Evolutionary conservation across 2,113 vertebrate species (phyloP), one percentile per base, ranked within the genome.

Genomic region (Rallus limicola): DNA sequence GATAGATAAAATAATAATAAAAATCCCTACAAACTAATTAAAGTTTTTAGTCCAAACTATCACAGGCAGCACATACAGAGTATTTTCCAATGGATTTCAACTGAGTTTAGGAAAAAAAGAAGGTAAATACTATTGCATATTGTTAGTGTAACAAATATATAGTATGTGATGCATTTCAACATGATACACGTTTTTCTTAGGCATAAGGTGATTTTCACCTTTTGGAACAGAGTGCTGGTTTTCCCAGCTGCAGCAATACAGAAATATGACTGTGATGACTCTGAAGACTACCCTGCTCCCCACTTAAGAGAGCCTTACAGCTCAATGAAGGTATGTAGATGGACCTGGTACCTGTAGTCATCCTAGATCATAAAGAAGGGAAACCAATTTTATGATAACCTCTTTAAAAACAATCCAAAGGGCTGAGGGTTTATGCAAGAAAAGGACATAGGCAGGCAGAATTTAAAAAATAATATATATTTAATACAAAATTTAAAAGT

Each of bases 1-100:
- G 88, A 97, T 95, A 97, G 65, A 95, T 93, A 95, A 98, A 98
- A 97, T 96, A 97, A 97, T 97, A 97, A 96, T 95, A 96, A 97
- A 83, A 95, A 94, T 26, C 77, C 81, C 84, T 90, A 83, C 89
- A 97, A 97, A 94, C 95, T 97, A 97, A 98, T 98, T 98, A 95
- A 97, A 97, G 75, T 94, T 97, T 96, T 96, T 70, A 94, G 79
- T 95, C 85, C 65, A 79, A 84, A 94, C 75, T 97, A 72, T 79
- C 72, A 46, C 40, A 70, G 74, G 86, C 78, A 96, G 90, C 95
- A 90, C 65, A 40, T 65, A 79, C 16, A 62, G 18, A 88, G 20
- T 81, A 88, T 95, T 96, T 97, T 85, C 20, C 83, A 76, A 8
- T 53, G 16, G 56, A 88, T 70, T 85, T 34, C 29, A 71, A 29